Base-by-base conservation (phyloP, 2,113 vertebrate species). In the Centrocercus urophasianus region DNA sequence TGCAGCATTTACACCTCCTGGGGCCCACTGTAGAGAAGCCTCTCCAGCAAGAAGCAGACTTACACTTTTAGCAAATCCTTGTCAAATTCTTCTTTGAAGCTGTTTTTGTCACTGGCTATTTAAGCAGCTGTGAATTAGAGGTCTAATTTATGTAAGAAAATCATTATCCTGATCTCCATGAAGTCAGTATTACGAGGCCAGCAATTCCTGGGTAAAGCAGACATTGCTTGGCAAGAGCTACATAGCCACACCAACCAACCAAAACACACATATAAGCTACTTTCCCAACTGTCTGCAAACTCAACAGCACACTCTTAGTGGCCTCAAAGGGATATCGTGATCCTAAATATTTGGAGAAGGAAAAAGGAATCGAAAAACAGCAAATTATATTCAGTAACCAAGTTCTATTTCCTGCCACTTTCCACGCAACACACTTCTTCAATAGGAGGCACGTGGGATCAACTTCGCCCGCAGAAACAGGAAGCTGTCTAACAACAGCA, bases 381-480 rank as follows among this genome's bases (percentile, higher is more conserved):
- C 6, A 80, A 85, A 65, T 34, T 61, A 14, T 22, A 75, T 67
- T 65, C 67, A 69, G 69, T 32, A 79, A 56, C 45, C 10, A 69
- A 87, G 24, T 28, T 90, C n/a, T 30, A 24, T 48, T 88, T 79
- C 88, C 30, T 76, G 65, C n/a, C 65, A 66, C 48, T 83, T 86
- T 36, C n/a, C 42, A 77, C 7, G 16, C 10, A 82, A 73, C 36
- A 34, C 22, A 6, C 66, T 57, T 71, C 32, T 88, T 86, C 47
- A 67, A 5, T 13, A 34, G 59, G 61, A 77, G 56, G 42, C 69
- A 70, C 9, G 20, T 3, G 32, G 22, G 52, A 77, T 40, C 83
- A 61, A 74, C 71, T 52, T 78, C 28, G 30, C 38, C 21, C 57
- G 69, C 21, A 75, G 56, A 75, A 83, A 71, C 28, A 75, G 65